Conservation (phyloP, 2,797 vertebrate species). For the Calcarius lapponicus region DNA sequence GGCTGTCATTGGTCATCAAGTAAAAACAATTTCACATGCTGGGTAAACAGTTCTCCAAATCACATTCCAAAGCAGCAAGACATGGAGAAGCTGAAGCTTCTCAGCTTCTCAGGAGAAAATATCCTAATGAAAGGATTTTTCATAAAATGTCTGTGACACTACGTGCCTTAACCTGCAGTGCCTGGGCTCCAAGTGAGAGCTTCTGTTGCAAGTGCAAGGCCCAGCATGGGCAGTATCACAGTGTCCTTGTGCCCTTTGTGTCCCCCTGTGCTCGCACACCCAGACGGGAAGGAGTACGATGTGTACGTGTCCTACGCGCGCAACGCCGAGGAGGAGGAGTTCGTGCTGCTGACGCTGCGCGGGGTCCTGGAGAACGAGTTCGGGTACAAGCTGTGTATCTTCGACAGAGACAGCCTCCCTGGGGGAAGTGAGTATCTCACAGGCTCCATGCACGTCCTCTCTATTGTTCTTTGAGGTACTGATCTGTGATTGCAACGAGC, state of each 20-base stretch:
- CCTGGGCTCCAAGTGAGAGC: background rate
- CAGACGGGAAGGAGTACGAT: conserved; percentile 94
- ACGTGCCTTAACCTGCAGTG: background rate
- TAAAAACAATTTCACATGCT: no score
- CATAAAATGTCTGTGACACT: no score
- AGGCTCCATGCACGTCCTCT: background rate
- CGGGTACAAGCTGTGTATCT: conserved; percentile 95
- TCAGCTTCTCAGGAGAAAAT: no score
- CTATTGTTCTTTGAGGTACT: background rate
- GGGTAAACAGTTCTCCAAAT: no score
- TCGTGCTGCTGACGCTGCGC: conserved; percentile 89
- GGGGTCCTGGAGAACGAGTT: conserved; percentile 91
- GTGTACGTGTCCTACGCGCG: conserved; percentile 95
- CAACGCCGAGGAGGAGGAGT: conserved; percentile 92
- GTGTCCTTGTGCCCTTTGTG: background rate
- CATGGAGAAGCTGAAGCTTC: no score
- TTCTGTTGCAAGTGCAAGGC: background rate
- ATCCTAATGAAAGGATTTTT: no score
- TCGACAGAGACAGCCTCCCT: conserved; percentile 94
- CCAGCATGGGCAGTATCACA: background rate
- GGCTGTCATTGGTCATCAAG: no score
- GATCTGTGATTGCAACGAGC: background rate
- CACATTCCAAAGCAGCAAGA: no score
- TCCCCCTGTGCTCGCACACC: background rate
- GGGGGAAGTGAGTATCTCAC: conserved; percentile 91